Percentiles rank a stretch among this genome's conserved stretches.
These are phyloP conservation scores for Amazona vittata DNA, from an alignment of 2,113 vertebrate genomes.

Conservation along the genomic window DNA sequence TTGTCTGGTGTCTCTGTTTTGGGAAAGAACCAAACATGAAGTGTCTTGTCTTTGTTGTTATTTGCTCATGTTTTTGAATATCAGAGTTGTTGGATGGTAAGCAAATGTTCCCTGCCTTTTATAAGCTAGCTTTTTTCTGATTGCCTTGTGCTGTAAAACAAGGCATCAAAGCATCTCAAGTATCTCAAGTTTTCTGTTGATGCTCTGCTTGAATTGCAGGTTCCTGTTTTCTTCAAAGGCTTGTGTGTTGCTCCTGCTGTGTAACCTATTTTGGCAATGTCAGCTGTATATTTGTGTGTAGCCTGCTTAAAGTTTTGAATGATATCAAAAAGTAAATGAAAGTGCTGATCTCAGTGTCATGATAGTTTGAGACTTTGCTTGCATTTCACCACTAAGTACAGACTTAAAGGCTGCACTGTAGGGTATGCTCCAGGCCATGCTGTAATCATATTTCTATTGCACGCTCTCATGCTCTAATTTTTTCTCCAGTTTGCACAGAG, in stretches of 20 bases:
- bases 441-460: fast-evolving
- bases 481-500: background rate
- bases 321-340: background rate
- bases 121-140: background rate
- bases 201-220: background rate
- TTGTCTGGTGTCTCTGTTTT: background rate
- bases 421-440: background rate
- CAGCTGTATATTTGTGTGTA: background rate
- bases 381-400: background rate
- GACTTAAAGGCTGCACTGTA: background rate
- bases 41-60: background rate
- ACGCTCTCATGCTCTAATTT: background rate
- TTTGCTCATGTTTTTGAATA: background rate
- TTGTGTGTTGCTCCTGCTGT: background rate
- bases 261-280: background rate
- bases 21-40: background rate
- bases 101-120: background rate
- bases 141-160: background rate
- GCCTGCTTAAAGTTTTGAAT: background rate
- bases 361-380: background rate
- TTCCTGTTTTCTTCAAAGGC: background rate
- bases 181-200: background rate
- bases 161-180: background rate
- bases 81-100: background rate
- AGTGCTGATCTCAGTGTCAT: fast-evolving